Percentiles rank a stretch among this genome's conserved stretches.
phyloP scores from a whole-genome alignment of 2,888 invertebrate genomes.

The Tenthredo amoena region DNA sequence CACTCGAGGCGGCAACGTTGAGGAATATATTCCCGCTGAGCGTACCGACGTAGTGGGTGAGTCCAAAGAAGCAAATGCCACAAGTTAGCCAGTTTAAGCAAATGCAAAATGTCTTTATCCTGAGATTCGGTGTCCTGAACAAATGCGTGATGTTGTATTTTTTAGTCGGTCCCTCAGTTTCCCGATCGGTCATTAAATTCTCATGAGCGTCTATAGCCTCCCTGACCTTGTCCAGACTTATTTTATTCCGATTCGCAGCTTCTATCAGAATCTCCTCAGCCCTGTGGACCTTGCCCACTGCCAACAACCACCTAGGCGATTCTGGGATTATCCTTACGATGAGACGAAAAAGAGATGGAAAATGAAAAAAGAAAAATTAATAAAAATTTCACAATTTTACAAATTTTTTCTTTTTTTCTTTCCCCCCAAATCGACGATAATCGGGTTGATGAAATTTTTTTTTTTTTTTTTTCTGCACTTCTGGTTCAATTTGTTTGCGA shows the following conservation, averaged over 20 bases:
- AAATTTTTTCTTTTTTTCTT: neutral
- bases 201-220: slow-evolving; percentile 69
- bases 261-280: slow-evolving; percentile 74
- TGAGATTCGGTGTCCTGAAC: slow-evolving; percentile 75
- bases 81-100: slow-evolving; percentile 80
- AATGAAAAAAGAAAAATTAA: neutral
- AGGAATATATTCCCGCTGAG: slow-evolving; percentile 79
- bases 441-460: no score
- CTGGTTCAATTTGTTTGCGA: no score
- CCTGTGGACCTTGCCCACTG: slow-evolving; percentile 74
- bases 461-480: no score
- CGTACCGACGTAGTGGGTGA: slow-evolving; percentile 79
- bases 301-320: slow-evolving; percentile 79
- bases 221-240: slow-evolving; percentile 70
- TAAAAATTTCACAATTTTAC: neutral
- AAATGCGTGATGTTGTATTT: slow-evolving; percentile 76
- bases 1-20: slow-evolving; percentile 81
- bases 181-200: slow-evolving; percentile 62
- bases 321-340: slow-evolving; percentile 78
- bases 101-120: slow-evolving; percentile 75
- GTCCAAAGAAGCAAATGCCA: slow-evolving; percentile 81
- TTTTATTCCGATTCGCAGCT: slow-evolving; percentile 76
- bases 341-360: neutral
- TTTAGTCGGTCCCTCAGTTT: slow-evolving; percentile 74
- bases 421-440: no score